Base-by-base conservation (phyloP, 2,888 invertebrate genomes). In the Xanthostigma xanthostigma region DNA sequence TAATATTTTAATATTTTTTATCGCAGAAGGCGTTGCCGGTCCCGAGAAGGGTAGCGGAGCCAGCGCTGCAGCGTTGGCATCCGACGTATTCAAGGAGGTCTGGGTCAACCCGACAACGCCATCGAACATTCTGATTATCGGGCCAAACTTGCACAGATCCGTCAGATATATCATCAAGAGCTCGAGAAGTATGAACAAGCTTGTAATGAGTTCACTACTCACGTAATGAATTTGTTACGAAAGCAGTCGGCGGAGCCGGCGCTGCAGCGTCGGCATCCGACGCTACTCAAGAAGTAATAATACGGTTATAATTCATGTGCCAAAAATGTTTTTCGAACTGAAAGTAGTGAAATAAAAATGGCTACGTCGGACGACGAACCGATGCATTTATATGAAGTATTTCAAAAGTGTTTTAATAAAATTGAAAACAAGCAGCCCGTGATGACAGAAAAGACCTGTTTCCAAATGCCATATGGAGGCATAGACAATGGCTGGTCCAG, bases 131-230 rank as follows among this genome's bases (percentile, higher is more conserved):
- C 97, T 52, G 98, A 99, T 71, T 98, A 99, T 74, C 82, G 97
- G 60, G 95, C 95, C 60, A 98, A 98, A 71, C 77, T 99, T 61
- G 91, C 94, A 11, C 97, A 98, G 74, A 98, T 98, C 67, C 79
- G 98, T 53, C 92, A 93, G 72, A 97, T 98, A 61, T 98, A 99
- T 72, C 96, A 97, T 70, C 93, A 95, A 71, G 98, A 98, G 71
- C 71, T 99, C 63, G 95, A 96, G 71, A 98, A 98, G 76, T 98
- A 99, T 65, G 96, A 98, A 73, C 96, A 97, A 78, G 97, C 97
- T n/a, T 98, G 98, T 74, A 94, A 93, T 69, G 97, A 99, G 75
- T 98, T 98, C 71, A 98, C 98, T 51, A 97, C 96, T n/a, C 98
- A 99, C 72, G 98, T 99, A 57, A 92, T 96, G 88, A 97, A 97